These are phyloP conservation scores for Synanceia verrucosa DNA, from an alignment of 2,797 vertebrate species.

Conservation along the genomic window DNA sequence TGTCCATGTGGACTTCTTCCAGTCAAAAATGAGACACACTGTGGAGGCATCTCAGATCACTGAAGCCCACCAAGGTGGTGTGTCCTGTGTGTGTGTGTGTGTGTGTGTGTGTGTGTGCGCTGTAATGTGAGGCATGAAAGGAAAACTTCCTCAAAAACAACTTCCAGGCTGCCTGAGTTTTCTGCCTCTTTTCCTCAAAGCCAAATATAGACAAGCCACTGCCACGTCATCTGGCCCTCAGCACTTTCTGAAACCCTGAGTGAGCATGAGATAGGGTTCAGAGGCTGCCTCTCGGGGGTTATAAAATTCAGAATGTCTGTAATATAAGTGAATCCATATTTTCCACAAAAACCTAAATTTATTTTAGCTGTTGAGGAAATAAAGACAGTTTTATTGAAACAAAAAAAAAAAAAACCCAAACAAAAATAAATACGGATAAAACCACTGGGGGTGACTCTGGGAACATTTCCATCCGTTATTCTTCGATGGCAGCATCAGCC, in stretches of 20 bases:
- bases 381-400: conserved; percentile 72
- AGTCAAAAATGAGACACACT: conserved; percentile 10
- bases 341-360: conserved; percentile 46
- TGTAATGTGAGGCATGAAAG: conserved; percentile 59
- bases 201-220: conserved; percentile 80
- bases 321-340: conserved; percentile 56
- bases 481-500: conserved; percentile 2
- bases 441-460: conserved; percentile 36
- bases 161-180: conserved; percentile 58
- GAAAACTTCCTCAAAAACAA: conserved; percentile 76
- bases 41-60: conserved; percentile 27
- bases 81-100: neutral
- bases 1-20: conserved; percentile 18
- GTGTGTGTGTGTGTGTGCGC: conserved; percentile 24
- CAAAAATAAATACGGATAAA: conserved; percentile 80
- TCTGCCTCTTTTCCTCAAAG: conserved; percentile 67
- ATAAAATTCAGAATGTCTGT: conserved; percentile 39
- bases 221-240: conserved; percentile 83
- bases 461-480: conserved; percentile 49
- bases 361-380: conserved; percentile 38
- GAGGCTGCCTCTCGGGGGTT: conserved; percentile 4
- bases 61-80: conserved; percentile 47
- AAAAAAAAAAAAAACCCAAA: conserved; percentile 28
- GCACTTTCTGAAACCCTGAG: conserved; percentile 56
- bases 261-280: conserved; percentile 62